phyloP scores from a whole-genome alignment of 2,797 vertebrate genomes.

The Rhincodon typus region DNA sequence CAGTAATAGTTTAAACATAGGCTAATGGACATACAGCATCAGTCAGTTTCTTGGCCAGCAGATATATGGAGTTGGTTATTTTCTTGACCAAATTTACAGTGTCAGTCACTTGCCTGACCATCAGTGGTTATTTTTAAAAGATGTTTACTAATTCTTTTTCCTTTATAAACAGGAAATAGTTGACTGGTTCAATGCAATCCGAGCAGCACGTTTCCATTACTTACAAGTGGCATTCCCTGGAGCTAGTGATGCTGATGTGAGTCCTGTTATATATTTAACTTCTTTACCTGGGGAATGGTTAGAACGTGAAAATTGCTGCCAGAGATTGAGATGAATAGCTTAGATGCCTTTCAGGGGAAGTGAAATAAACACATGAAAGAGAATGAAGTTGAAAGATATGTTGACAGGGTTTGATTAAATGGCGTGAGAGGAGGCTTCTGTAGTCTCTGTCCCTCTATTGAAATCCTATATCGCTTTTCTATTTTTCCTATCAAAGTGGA shows the following conservation, averaged over 20 bases:
- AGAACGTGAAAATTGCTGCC: neutral
- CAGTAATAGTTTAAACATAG: neutral
- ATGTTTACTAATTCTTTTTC: conserved; percentile 9
- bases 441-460: neutral
- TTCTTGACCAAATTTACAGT: neutral
- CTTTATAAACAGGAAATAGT: conserved; percentile 72
- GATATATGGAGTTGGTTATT: neutral
- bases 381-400: neutral
- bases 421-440: neutral
- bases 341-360: neutral
- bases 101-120: neutral
- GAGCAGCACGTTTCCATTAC: conserved; percentile 95
- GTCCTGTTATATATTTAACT: conserved; percentile 42
- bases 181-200: conserved; percentile 94
- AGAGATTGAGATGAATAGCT: neutral
- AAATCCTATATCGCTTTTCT: no score
- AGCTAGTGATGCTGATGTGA: conserved; percentile 79
- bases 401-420: neutral
- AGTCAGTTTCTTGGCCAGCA: neutral
- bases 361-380: neutral
- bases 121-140: neutral
- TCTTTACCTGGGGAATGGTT: neutral
- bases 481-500: neutral
- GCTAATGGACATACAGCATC: neutral
- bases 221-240: conserved; percentile 92